Evolutionary conservation across 2,113 vertebrate species (phyloP), one percentile per base, ranked within the genome.

Genomic region (Prochilodus magdalenae): DNA sequence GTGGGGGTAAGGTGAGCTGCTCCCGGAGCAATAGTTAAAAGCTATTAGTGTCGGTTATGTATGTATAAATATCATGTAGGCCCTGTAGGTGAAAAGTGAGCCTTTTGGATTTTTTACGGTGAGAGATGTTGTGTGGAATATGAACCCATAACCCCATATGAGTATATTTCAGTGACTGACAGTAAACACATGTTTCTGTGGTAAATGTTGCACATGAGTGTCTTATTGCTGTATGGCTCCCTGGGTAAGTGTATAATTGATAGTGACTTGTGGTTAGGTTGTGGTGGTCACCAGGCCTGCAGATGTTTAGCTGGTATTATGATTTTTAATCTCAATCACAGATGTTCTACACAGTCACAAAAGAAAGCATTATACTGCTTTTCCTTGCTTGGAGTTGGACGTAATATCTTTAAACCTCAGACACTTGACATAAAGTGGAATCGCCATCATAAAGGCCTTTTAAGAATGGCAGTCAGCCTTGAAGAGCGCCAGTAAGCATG

Each of bases 221-320:
- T 30, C 24, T 73, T 60, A 62, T 51, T n/a, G 66, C 14, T n/a
- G 30, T 59, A 67, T 40, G 70, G n/a, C 16, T 7, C 5, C 29
- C 20, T 67, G 69, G 62, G 49, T 33, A 59, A 36, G 70, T 53
- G 78, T 84, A 40, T 86, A 63, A 72, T 63, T 65, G 74, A 72
- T 63, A 55, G 55, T 71, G 65, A 57, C 18, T 75, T 76, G 66
- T 49, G 77, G 51, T 81, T 81, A 69, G 57, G 69, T 62, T 18
- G 57, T 66, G 63, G 78, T 80, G 82, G 78, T 77, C 59, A 72
- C 18, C 44, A 51, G 51, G 77, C 62, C 22, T 77, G 63, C 69
- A 78, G 60, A 75, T 75, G 70, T 79, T 55, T 47, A 73, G 69
- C 75, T 60, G 76, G 63, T 60, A 60, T 70, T 78, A 33, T 51